Conservation (phyloP, 1,140 invertebrate genomes). For the Sinonovacula constricta region DNA sequence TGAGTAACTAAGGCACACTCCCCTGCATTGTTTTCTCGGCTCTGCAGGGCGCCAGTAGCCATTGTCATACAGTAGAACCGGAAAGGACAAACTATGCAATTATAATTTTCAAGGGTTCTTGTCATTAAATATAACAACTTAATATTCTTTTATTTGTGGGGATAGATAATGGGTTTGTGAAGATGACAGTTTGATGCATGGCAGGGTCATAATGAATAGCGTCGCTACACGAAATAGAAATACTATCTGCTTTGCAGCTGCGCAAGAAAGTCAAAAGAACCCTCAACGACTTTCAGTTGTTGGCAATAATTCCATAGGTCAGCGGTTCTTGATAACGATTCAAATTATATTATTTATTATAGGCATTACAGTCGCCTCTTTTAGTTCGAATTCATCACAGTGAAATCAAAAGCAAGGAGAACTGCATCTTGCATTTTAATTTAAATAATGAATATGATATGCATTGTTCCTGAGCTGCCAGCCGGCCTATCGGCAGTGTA, state of each 20-base stretch:
- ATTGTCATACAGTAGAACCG: no score
- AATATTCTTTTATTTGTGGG: no score
- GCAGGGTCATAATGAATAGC: no score
- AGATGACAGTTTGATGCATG: no score
- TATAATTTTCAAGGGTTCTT: no score
- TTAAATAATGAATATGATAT: constrained; percentile 55
- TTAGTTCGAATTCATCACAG: constrained; percentile 45
- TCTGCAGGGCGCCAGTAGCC: no score
- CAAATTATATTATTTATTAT: constrained; percentile 55
- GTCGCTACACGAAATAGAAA: no score
- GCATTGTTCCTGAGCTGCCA: constrained; percentile 51
- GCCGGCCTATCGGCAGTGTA: constrained; percentile 42
- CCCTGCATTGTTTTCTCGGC: no score
- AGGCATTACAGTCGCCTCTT: constrained; percentile 41
- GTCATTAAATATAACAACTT: no score
- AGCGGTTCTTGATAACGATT: constrained; percentile 50
- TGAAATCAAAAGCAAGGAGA: constrained; percentile 47
- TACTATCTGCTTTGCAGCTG: constrained; percentile 48
- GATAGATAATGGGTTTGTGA: no score
- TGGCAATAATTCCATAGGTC: constrained; percentile 46
- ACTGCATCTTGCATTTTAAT: constrained; percentile 54
- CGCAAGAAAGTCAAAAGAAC: constrained; percentile 29
- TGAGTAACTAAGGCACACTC: no score
- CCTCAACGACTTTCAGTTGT: constrained; percentile 49
- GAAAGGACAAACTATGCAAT: no score